Evolutionary conservation across 2,797 vertebrate species (phyloP).

Genomic region (Garrulus glandarius): DNA sequence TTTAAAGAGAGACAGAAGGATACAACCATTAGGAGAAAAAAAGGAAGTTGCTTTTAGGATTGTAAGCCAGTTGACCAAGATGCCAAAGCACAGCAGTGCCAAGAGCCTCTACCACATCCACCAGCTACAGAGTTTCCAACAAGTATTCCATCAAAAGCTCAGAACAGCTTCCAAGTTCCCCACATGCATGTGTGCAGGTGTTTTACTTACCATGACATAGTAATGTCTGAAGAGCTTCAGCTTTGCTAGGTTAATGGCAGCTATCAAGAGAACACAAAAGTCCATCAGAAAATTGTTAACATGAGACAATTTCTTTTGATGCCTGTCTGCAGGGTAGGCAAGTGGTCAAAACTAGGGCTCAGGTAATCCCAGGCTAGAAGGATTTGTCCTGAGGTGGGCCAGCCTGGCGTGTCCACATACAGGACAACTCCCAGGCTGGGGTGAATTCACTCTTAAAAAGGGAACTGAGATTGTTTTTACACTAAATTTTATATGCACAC

Average conservation of each 20-base stretch:
- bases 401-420: neutral
- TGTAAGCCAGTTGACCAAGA: neutral
- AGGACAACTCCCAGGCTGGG: neutral
- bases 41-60: neutral
- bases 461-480: neutral
- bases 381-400: neutral
- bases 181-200: neutral
- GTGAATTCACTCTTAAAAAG: neutral
- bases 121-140: neutral
- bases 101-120: neutral
- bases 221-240: constrained; percentile 89
- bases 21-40: neutral
- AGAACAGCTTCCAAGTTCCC: neutral
- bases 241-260: constrained; percentile 87
- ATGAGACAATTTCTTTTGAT: neutral
- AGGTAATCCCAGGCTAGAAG: neutral
- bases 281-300: neutral
- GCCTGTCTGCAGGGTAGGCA: neutral
- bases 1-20: constrained; percentile 24
- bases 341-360: neutral
- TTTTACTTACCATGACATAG: constrained; percentile 85
- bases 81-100: neutral
- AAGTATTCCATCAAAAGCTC: neutral
- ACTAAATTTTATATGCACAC: neutral
- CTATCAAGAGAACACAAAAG: constrained; percentile 68